These are phyloP conservation scores for Bradypodion pumilum DNA, from an alignment of 2,797 vertebrate species.

Conservation along the genomic window DNA sequence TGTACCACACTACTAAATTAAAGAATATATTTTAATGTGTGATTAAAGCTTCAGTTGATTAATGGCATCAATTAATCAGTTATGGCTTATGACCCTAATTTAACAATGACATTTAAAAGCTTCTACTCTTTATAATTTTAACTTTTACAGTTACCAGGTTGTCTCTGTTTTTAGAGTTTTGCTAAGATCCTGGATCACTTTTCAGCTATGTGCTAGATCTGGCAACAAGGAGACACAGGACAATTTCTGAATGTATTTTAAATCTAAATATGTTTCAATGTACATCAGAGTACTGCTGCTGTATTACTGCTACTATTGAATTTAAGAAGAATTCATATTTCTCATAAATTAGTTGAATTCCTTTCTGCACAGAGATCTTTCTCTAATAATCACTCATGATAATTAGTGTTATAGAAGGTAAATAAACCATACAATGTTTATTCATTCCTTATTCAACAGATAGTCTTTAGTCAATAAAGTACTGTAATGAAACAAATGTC, in stretches of 20 bases:
- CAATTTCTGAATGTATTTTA: not conserved
- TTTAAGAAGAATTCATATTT: not conserved
- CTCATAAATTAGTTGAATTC: not conserved
- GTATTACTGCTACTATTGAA: not conserved
- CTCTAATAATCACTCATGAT: not conserved
- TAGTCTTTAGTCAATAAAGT: not conserved
- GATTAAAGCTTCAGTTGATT: conserved; percentile 14
- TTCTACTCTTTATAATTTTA: not conserved
- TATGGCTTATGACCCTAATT: not conserved
- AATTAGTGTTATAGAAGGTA: not conserved
- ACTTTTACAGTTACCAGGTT: not conserved
- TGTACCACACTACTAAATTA: not conserved
- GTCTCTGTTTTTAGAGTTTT: not conserved
- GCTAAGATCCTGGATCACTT: not conserved
- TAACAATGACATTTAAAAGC: not conserved
- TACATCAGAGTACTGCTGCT: not conserved
- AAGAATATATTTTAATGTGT: conserved; percentile 4
- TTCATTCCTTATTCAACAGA: not conserved
- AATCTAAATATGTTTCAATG: not conserved
- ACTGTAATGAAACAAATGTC: not conserved
- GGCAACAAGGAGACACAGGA: not conserved
- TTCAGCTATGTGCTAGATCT: not conserved
- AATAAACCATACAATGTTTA: not conserved
- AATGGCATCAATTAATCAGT: conserved; percentile 23
- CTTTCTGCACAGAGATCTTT: not conserved